phyloP scores from a whole-genome alignment of 2,797 vertebrate genomes.

The Nannoperca obscura region DNA sequence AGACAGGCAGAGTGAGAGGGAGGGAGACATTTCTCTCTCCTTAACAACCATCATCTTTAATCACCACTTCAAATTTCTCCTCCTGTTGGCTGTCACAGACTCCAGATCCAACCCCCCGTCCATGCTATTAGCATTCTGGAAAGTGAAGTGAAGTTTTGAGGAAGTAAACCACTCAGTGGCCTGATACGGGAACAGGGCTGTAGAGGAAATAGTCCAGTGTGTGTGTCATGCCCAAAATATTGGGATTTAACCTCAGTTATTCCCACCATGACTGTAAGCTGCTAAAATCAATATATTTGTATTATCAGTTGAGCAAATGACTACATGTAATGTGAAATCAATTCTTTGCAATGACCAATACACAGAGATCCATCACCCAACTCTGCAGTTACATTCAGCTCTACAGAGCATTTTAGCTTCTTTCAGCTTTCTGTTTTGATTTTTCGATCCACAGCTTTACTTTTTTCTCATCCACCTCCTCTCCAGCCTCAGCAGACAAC shows the following conservation, averaged over 20 bases:
- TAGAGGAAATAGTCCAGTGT: neutral
- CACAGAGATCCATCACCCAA: neutral
- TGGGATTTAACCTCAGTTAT: neutral
- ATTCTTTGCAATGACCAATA: rapidly evolving
- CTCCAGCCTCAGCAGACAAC: neutral
- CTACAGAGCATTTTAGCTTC: neutral
- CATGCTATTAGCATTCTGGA: constrained; percentile 44
- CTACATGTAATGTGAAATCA: neutral
- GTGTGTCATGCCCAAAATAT: neutral
- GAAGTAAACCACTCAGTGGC: constrained; percentile 19
- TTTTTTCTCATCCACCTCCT: neutral
- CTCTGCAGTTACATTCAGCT: neutral
- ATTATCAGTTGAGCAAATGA: neutral
- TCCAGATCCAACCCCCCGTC: constrained; percentile 28
- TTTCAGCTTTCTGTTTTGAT: neutral
- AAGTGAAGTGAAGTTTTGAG: constrained; percentile 51
- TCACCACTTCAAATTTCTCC: constrained; percentile 65
- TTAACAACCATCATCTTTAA: constrained; percentile 73
- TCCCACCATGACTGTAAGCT: neutral
- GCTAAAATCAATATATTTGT: neutral
- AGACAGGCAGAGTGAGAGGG: constrained; percentile 25
- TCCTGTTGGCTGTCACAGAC: constrained; percentile 59
- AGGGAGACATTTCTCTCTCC: constrained; percentile 60
- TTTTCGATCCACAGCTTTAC: neutral
- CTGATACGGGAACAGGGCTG: constrained; percentile 8